Percentiles rank a stretch among this genome's conserved stretches.
These are phyloP conservation scores for Crocuta crocuta DNA, from an alignment of 2,113 vertebrate genomes.

Conservation along the genomic window DNA sequence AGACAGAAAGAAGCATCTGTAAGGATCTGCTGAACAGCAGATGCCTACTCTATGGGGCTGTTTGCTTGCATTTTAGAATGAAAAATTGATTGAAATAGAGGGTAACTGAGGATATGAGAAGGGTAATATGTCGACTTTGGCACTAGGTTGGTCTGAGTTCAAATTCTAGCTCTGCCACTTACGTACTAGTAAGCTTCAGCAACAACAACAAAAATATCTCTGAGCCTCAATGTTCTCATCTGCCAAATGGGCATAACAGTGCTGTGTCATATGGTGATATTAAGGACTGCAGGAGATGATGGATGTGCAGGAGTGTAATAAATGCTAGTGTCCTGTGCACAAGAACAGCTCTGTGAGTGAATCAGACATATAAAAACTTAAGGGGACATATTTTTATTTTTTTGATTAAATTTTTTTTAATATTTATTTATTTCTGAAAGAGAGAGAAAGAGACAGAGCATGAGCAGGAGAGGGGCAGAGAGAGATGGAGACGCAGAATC, in stretches of 20 bases:
- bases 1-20: constrained; percentile 32
- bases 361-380: too few relatives aligned
- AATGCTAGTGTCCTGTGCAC: background rate
- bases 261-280: background rate
- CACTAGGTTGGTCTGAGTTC: background rate
- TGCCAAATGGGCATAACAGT: background rate
- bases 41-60: background rate
- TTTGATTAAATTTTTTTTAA: background rate
- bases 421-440: background rate
- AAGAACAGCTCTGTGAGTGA: background rate
- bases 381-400: background rate
- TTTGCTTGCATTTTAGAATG: background rate
- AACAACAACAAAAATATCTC: background rate
- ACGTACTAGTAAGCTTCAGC: background rate
- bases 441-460: background rate
- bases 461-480: background rate
- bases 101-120: background rate
- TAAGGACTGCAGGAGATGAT: background rate
- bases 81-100: background rate
- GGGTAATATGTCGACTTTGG: background rate
- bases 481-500: background rate
- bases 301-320: background rate
- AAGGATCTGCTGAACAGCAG: background rate
- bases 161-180: background rate
- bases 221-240: background rate